These are phyloP conservation scores for Auanema freiburgensis DNA, from an alignment of 2,888 invertebrate species.

Conservation along the genomic window DNA sequence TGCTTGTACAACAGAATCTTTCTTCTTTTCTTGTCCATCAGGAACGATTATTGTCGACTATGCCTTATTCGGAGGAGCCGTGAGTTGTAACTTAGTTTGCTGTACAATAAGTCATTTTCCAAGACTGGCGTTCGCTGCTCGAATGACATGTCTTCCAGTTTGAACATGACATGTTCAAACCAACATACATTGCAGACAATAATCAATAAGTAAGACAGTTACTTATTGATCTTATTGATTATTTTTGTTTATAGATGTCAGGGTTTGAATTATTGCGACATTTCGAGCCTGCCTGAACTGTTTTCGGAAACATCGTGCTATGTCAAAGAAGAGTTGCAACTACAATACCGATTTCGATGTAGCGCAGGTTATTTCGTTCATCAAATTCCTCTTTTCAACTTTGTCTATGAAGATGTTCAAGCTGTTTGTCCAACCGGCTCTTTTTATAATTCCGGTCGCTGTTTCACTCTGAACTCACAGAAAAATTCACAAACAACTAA, in stretches of 20 bases:
- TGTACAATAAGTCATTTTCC: slow-evolving; percentile 6
- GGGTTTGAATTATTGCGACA: slow-evolving; percentile 34
- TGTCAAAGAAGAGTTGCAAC: slow-evolving; percentile 26
- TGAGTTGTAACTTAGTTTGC: slow-evolving; percentile 7
- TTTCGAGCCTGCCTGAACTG: slow-evolving; percentile 22
- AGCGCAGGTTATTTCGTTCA: slow-evolving; percentile 13
- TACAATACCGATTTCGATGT: slow-evolving; percentile 42
- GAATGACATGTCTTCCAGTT: slow-evolving; percentile 11
- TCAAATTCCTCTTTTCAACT: background rate
- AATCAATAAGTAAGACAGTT: slow-evolving; percentile 21
- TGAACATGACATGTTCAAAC: slow-evolving; percentile 34
- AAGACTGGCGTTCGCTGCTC: slow-evolving; percentile 15
- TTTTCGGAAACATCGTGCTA: slow-evolving; percentile 39
- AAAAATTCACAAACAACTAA: slow-evolving; percentile 22
- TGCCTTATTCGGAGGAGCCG: slow-evolving; percentile 45
- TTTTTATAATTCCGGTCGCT: slow-evolving; percentile 30
- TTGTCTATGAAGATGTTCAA: slow-evolving; percentile 11
- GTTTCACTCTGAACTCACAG: slow-evolving; percentile 31
- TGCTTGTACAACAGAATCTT: slow-evolving; percentile 24
- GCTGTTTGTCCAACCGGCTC: slow-evolving; percentile 20
- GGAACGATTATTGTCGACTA: slow-evolving; percentile 46
- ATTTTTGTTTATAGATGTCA: slow-evolving; percentile 23
- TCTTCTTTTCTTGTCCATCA: slow-evolving; percentile 39
- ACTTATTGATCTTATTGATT: background rate
- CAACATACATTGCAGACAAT: slow-evolving; percentile 37